Base-by-base conservation (phyloP, 2,797 vertebrate genomes). In the Labroides dimidiatus region DNA sequence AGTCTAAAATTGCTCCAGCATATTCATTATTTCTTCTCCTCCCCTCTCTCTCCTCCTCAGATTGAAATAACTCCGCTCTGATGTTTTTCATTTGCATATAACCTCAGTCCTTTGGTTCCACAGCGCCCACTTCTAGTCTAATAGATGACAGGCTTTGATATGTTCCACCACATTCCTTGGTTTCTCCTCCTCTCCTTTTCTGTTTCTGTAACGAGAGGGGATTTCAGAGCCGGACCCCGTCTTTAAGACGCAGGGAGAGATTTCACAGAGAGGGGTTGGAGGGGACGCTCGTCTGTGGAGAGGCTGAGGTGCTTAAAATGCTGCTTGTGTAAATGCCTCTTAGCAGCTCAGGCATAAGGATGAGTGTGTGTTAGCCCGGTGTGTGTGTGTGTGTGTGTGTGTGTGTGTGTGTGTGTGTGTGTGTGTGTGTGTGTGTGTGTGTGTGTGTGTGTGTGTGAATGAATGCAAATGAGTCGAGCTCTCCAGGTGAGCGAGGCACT, bases 311-410 rank as follows among this genome's bases (percentile, higher is more conserved):
- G 49, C 53, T 82, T 84, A 51, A 84, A 56, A 86, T 80, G 76
- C 80, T 50, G 37, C 45, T 44, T 68, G 57, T 72, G 69, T 87
- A 80, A 87, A 80, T 63, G 68, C 37, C 49, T 77, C 69, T 78
- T 64, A 75, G 60, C 23, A 2, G 59, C 74, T 86, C 54, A 80
- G 65, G 42, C 66, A 65, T 77, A 48, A 70, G 30, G 72, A 73
- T 80, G 27, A 62, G 53, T 63, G 45, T 72, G 56, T n/a, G 36
- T 33, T 33, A 54, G 45, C 44, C n/a, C n/a, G n/a, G n/a, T 20
- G 24, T 49, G 27, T 52, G 75, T 54, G 15, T 60, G 36, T 17
- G 23, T 20, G 23, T 49, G 27, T 52, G 75, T 54, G 17, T 60
- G 27, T 17, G 30, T 21, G 45, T 20, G 24, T 49, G 27, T 52